Base-by-base conservation (phyloP, 2,113 vertebrate genomes). In the Apodemus speciosus region DNA sequence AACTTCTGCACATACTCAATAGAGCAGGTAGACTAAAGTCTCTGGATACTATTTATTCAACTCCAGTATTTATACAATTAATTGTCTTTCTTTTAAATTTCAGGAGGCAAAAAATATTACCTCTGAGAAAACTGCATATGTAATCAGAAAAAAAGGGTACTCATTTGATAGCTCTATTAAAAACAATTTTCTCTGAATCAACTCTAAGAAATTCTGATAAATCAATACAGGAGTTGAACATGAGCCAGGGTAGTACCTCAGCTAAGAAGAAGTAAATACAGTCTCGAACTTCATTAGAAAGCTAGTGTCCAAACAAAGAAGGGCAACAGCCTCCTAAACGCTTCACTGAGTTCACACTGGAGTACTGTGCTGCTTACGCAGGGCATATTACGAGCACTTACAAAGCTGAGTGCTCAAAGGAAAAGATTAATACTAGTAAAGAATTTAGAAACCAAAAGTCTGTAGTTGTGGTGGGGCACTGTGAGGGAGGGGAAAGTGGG, bases 131-230 rank as follows among this genome's bases (percentile, higher is more conserved):
- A 96, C 64, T 87, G 38, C 53, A 77, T 90, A 77, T 80, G 68
- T 58, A 94, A 92, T 94, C 51, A 95, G 64, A 96, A 96, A 83
- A 96, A 85, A 0, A 6, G n/a, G 20, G 66, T 66, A 95, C 95
- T 94, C 87, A 93, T 86, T 91, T 93, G 66, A 95, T 93, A 95
- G 91, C 75, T 95, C 87, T 92, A 93, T 92, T 87, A 92, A 89
- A 77, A 96, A 46, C 69, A 95, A 95, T 95, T 94, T 87, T 89
- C 87, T 95, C 73, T 92, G 64, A 95, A 94, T 94, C 76, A 89
- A 95, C 75, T 96, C 87, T 95, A 96, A 96, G 92, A 96, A 95
- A 90, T 92, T 97, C 91, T 96, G 96, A 80, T 96, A 95, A 94
- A 96, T 96, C 93, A 95, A 87, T 76, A 91, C 89, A 91, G 95